Conservation (phyloP, 2,888 invertebrate genomes). For the Catocala nupta region DNA sequence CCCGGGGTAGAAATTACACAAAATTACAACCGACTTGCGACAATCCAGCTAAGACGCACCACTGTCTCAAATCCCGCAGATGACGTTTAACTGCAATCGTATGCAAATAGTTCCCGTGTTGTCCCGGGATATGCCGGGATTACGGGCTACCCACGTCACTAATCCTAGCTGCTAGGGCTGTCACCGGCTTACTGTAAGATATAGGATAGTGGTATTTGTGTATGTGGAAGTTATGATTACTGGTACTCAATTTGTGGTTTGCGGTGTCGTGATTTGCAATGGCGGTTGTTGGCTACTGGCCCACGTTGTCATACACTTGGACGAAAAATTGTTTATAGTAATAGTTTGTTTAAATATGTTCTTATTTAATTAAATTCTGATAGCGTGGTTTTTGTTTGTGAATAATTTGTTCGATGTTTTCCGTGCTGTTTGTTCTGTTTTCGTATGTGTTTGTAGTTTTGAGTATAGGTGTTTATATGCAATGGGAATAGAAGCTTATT, state of each 20-base stretch:
- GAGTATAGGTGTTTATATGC: too few relatives aligned
- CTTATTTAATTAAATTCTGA: neutral
- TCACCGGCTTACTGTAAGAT: slow-evolving; percentile 75
- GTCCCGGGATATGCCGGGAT: slow-evolving; percentile 73
- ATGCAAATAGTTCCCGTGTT: slow-evolving; percentile 74
- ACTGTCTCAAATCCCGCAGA: slow-evolving; percentile 76
- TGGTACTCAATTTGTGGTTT: slow-evolving; percentile 50
- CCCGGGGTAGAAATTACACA: slow-evolving; percentile 57
- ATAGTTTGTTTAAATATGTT: slow-evolving; percentile 2
- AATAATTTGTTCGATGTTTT: too few relatives aligned
- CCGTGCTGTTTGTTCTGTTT: too few relatives aligned
- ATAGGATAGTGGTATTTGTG: slow-evolving; percentile 64
- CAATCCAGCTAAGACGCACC: slow-evolving; percentile 54
- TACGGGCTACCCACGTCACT: slow-evolving; percentile 67
- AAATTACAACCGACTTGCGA: slow-evolving; percentile 65
- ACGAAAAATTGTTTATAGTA: slow-evolving; percentile 11
- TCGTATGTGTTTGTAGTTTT: too few relatives aligned
- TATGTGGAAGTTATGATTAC: slow-evolving; percentile 55
- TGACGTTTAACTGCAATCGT: slow-evolving; percentile 81
- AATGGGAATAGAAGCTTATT: too few relatives aligned
- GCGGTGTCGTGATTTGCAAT: slow-evolving; percentile 47
- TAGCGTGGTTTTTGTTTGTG: too few relatives aligned
- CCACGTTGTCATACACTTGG: slow-evolving; percentile 21
- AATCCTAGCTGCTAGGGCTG: slow-evolving; percentile 73
- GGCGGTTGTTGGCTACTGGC: slow-evolving; percentile 38